Base-by-base conservation (phyloP, 2,888 invertebrate species). In the Sussaba pulchella region DNA sequence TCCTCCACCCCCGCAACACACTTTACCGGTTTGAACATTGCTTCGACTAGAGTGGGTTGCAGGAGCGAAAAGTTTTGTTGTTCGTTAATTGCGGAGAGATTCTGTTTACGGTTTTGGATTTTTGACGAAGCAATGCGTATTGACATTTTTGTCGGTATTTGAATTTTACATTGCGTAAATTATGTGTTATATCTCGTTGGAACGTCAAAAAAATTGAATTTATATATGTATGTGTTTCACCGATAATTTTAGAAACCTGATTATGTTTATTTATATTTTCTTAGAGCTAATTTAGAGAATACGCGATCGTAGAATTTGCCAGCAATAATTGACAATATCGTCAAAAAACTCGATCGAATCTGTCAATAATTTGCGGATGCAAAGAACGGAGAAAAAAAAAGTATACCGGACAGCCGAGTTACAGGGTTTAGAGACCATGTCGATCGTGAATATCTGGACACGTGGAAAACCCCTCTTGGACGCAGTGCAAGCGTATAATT, bases 401-500 rank as follows among this genome's bases (percentile, higher is more conserved):
- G 14, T 14, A n/a, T 8, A 8, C 14, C 36, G 14, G 9, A 57
- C 17, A 17, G 14, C 17, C 14, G 57, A 24, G 52, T 52, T 12
- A 52, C 14, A 39, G 41, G 19, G 61, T n/a, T 77, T 66, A 59
- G 47, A 50, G 52, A 54, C 59, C 47, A 50, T 71, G 69, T 74
- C 77, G 66, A 57, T 63, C 59, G 21, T 59, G 43, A 31, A 81
- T 78, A 78, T 64, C 78, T 54, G 57, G 73, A 77, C 66, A 71
- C 66, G 59, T 64, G 69, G 63, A 78, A 75, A 79, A n/a, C 31
- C 75, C 82, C 82, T 45, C 57, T 74, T 81, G 70, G 74, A 81
- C 78, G 66, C 57, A 78, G 77, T 54, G 87, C 86, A 87, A 88
- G 85, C 88, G 86, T 85, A 91, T 91, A 91, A 91, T 90, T 92